Evolutionary conservation across 53 echinoderm and acorn worm species (phyloP).

Genomic region (Paracentrotus lividus): DNA sequence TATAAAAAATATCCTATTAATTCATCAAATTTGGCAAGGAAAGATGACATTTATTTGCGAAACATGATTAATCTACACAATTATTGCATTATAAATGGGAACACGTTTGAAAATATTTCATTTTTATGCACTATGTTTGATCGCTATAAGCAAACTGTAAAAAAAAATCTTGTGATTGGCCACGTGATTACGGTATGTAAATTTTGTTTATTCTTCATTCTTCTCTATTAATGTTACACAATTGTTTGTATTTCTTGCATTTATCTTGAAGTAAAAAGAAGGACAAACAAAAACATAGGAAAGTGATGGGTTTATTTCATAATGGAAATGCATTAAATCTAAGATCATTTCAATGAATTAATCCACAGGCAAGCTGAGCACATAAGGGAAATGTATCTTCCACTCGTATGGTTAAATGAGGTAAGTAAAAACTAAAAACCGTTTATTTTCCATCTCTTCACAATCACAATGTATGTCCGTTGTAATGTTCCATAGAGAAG

Average conservation of each 20-base stretch:
- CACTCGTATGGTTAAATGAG: conserved; percentile 61
- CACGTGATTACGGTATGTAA: too few species aligned
- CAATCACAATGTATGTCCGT: background rate
- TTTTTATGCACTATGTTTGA: background rate
- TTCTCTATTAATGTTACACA: too few species aligned
- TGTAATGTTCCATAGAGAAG: background rate
- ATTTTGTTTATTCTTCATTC: too few species aligned
- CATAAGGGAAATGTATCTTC: conserved; percentile 64
- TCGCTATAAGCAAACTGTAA: too few species aligned
- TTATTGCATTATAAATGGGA: too few species aligned
- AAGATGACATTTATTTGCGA: background rate
- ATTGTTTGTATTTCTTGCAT: too few species aligned
- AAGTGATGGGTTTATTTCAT: background rate
- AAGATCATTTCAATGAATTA: background rate
- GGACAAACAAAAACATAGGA: too few species aligned
- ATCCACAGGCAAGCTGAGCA: conserved; percentile 47
- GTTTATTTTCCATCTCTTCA: background rate
- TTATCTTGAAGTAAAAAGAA: too few species aligned
- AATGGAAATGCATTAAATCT: background rate
- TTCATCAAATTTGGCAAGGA: background rate
- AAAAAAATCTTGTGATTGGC: too few species aligned
- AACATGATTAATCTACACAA: background rate
- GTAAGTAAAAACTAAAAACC: background rate
- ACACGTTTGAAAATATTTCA: background rate
- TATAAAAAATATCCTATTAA: background rate